Percentiles rank a stretch among this genome's conserved stretches.
These are phyloP conservation scores for Dorcus hopei DNA, from an alignment of 2,888 invertebrate genomes.

Conservation along the genomic window DNA sequence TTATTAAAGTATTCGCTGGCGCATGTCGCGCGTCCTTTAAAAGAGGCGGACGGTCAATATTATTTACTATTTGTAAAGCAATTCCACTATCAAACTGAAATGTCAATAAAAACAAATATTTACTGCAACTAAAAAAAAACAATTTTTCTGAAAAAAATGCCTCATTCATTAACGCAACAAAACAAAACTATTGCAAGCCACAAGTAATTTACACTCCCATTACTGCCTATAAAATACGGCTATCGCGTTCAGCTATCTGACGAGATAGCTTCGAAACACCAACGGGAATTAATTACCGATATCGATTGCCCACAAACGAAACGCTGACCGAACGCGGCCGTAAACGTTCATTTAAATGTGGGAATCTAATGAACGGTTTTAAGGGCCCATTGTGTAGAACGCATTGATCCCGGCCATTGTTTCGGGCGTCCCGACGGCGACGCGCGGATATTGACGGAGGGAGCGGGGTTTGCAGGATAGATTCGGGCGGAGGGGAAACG, in stretches of 20 bases:
- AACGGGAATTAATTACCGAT: background rate
- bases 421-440: conserved; percentile 22
- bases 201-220: too few relatives aligned
- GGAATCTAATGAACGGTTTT: background rate
- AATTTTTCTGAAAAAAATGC: too few relatives aligned
- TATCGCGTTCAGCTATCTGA: background rate
- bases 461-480: background rate
- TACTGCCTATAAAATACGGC: too few relatives aligned
- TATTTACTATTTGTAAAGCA: too few relatives aligned
- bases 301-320: background rate
- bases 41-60: too few relatives aligned
- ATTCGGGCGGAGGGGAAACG: conserved; percentile 1
- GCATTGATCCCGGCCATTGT: conserved; percentile 15
- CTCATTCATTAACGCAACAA: too few relatives aligned
- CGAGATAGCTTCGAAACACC: background rate
- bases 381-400: background rate
- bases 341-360: conserved; percentile 2
- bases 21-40: too few relatives aligned
- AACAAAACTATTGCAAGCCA: too few relatives aligned
- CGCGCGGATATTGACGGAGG: conserved; percentile 5
- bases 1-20: too few relatives aligned
- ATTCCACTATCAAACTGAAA: too few relatives aligned
- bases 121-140: too few relatives aligned
- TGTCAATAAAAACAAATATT: too few relatives aligned
- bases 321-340: background rate